Evolutionary conservation across 2,797 vertebrate genomes (phyloP).

Genomic region (Potorous gilbertii): DNA sequence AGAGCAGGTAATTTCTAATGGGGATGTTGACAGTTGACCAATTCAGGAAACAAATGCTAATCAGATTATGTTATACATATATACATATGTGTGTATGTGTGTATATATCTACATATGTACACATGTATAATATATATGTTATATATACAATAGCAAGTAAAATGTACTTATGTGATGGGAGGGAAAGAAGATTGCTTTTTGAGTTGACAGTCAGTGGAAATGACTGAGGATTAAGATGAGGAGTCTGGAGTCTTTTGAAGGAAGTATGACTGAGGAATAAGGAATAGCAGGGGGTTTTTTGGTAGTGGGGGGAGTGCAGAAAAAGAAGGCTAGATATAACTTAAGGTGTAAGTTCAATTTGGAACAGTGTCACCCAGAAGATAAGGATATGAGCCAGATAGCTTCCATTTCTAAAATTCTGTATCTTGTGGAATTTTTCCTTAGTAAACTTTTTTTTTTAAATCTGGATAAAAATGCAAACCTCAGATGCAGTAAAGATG

Average conservation of each 20-base stretch:
- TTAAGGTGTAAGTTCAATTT: background rate
- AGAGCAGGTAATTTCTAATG: slow-evolving; percentile 53
- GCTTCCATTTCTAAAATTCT: background rate
- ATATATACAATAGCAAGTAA: background rate
- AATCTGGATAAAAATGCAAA: background rate
- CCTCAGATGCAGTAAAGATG: background rate
- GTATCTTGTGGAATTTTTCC: background rate
- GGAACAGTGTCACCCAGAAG: background rate
- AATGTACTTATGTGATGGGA: background rate
- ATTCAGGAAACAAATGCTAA: slow-evolving; percentile 32
- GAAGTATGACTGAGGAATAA: background rate
- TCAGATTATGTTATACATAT: background rate
- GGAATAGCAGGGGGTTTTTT: background rate
- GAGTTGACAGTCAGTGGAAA: background rate
- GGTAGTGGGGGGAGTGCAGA: no score
- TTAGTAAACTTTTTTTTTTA: background rate
- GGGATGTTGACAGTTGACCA: slow-evolving; percentile 50
- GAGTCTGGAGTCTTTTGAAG: background rate
- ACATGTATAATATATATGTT: background rate
- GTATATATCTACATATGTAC: no score
- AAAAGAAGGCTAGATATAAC: background rate
- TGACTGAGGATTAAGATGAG: background rate
- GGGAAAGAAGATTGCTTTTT: background rate
- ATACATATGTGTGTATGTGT: no score
- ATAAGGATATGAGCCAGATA: background rate